Evolutionary conservation across 2,113 vertebrate species (phyloP).

Genomic region (Daboia siamensis): DNA sequence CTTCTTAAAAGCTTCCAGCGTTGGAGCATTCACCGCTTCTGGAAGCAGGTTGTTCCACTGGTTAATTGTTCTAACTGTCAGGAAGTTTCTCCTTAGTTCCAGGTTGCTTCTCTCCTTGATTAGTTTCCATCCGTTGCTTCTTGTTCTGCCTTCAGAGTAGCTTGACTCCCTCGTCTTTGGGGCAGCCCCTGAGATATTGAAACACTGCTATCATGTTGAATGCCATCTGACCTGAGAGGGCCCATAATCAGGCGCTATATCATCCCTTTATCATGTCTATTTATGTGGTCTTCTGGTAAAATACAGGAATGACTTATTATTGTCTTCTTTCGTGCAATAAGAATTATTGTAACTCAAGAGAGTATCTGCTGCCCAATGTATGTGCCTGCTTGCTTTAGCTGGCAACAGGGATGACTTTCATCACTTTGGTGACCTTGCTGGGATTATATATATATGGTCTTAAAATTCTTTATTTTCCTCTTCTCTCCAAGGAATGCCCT

Average conservation of each 20-base stretch:
- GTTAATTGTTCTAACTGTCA: rapidly evolving
- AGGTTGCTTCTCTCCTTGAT: no score
- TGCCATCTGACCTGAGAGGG: neutral
- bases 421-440: neutral
- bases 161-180: no score
- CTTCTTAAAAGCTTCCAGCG: no score
- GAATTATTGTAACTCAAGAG: neutral
- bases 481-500: neutral
- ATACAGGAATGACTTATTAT: neutral
- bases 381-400: no score
- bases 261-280: neutral
- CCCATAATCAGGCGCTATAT: neutral
- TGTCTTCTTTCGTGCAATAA: neutral
- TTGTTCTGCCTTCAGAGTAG: no score
- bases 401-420: neutral
- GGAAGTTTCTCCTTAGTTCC: no score
- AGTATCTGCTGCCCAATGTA: neutral
- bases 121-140: no score
- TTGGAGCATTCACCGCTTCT: no score
- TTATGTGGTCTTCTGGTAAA: neutral
- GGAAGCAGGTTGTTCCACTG: no score
- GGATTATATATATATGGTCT: neutral
- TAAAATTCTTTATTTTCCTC: neutral
- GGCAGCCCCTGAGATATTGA: no score
- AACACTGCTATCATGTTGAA: neutral